These are phyloP conservation scores for Heliothis virescens DNA, from an alignment of 1,140 invertebrate species.

Conservation along the genomic window DNA sequence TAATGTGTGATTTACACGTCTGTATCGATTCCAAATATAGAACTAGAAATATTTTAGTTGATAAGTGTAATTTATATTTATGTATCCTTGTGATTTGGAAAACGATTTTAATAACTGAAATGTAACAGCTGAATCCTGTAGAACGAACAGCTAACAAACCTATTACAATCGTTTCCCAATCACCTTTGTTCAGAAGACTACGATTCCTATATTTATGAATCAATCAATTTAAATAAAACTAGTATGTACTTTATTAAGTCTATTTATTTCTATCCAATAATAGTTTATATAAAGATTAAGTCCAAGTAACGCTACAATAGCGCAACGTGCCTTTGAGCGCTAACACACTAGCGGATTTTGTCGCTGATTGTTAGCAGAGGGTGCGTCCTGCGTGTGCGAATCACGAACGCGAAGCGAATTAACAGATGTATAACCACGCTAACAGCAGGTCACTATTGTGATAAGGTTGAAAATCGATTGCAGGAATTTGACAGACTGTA, in stretches of 20 bases:
- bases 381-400: too few relatives aligned
- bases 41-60: not conserved
- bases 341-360: not conserved
- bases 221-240: constrained; percentile 27
- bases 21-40: constrained; percentile 23
- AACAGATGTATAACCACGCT: too few relatives aligned
- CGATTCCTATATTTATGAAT: constrained; percentile 27
- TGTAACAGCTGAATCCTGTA: too few relatives aligned
- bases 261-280: constrained; percentile 34
- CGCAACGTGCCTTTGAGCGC: not conserved
- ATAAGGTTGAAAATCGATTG: too few relatives aligned
- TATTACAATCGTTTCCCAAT: not conserved
- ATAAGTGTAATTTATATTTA: constrained; percentile 5
- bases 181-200: constrained; percentile 2
- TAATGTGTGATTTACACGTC: constrained; percentile 8
- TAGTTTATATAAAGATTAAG: not conserved
- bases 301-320: not conserved
- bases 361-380: too few relatives aligned
- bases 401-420: too few relatives aligned
- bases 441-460: too few relatives aligned
- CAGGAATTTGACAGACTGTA: too few relatives aligned
- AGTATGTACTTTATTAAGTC: constrained; percentile 29
- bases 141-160: too few relatives aligned
- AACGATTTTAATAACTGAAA: not conserved
- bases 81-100: constrained; percentile 3